phyloP scores from a whole-genome alignment of 1,140 invertebrate genomes.

The Trialeurodes vaporariorum region DNA sequence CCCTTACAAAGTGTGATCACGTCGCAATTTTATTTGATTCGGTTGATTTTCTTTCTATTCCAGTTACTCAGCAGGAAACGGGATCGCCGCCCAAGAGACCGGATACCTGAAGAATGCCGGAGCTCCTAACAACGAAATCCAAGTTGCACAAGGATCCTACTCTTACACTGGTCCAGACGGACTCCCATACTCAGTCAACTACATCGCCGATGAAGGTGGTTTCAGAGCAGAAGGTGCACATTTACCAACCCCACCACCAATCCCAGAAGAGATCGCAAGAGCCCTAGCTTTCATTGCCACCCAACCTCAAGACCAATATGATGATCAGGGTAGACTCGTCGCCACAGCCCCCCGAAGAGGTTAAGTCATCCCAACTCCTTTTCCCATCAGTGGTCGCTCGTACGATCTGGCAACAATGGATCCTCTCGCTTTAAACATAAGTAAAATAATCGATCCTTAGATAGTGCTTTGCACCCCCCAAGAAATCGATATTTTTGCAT shows the following conservation, averaged over 20 bases:
- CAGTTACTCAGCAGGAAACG: constrained; percentile 63
- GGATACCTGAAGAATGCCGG: constrained; percentile 44
- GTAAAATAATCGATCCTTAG: too few species aligned
- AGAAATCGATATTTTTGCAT: too few species aligned
- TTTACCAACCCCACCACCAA: constrained; percentile 62
- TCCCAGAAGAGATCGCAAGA: constrained; percentile 26
- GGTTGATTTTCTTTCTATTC: constrained; percentile 3
- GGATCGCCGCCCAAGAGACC: constrained; percentile 50
- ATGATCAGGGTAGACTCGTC: not conserved
- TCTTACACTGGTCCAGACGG: constrained; percentile 64
- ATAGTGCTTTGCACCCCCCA: too few species aligned
- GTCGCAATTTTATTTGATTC: too few species aligned
- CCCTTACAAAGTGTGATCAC: too few species aligned
- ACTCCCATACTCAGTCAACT: constrained; percentile 50
- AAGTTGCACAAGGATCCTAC: constrained; percentile 48
- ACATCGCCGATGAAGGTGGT: constrained; percentile 69
- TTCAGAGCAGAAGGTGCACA: constrained; percentile 60
- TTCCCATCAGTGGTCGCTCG: too few species aligned
- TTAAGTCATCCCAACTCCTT: too few species aligned
- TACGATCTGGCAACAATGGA: too few species aligned
- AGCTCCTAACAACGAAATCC: constrained; percentile 37
- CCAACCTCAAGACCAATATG: not conserved
- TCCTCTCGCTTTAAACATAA: too few species aligned
- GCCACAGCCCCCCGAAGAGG: not conserved
- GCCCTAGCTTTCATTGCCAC: not conserved